Base-by-base conservation (phyloP, 2,113 vertebrate species). In the Vicugna pacos region DNA sequence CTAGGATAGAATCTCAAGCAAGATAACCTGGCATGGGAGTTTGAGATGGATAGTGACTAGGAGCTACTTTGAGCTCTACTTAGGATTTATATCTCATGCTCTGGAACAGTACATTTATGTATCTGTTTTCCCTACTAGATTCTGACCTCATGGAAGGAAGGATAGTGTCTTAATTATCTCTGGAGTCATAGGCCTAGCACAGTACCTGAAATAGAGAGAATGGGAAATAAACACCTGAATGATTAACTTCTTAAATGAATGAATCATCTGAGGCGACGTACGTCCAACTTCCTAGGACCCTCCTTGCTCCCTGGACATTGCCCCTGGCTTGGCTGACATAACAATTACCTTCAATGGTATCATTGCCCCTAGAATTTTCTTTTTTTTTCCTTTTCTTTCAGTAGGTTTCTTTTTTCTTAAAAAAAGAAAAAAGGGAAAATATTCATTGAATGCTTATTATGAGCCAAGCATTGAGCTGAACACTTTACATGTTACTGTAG, bases 231-330 rank as follows among this genome's bases (percentile, higher is more conserved):
- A 46, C 73, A 50, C 11, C 76, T 73, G 24, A 35, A 52, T 52
- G 93, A 81, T 20, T 69, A 60, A 93, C 16, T 64, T 20, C 35
- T 67, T 52, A 86, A 67, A 92, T 92, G 24, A 91, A 56, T 64
- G 26, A 64, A 35, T 35, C 38, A 30, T 22, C 32, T 24, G 58
- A 69, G 32, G 32, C 48, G 48, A 16, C 15, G 52, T 30, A 62
- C 3, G 14, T 73, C 3, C 42, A 16, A 17, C 73, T 93, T 90
- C 75, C 69, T 79, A 69, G 26, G 48, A 30, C 30, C 22, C 50
- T 17, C 38, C 16, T 87, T 85, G 24, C 35, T 93, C 32, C 56
- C 50, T 89, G n/a, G n/a, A 62, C 22, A 35, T 79, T 80, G 50
- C 26, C 70, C 69, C 2, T 92, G 84, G 19, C 28, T 86, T 75